Base-by-base conservation (phyloP, 2,797 vertebrate genomes). In the Nyctibius grandis region DNA sequence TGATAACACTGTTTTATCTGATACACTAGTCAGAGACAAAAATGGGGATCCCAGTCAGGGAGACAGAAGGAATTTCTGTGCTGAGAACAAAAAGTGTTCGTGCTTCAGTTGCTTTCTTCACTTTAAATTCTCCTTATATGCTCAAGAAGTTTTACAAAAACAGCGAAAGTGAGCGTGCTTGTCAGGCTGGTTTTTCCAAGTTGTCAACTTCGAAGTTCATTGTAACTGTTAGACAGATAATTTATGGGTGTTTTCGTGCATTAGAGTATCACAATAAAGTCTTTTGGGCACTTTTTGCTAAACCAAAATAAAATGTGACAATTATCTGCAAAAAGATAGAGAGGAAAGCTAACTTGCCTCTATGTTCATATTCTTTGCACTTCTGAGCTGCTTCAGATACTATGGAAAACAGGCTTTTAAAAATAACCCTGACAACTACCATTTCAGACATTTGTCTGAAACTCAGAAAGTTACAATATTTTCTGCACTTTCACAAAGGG, bases 151-250 rank as follows among this genome's bases (percentile, higher is more conserved):
- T 97, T 89, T 50, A 89, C 59, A 86, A 75, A 95, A 95, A 69
- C 84, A 91, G 76, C 14, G 9, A 79, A 89, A 97, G 95, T 85
- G 72, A 96, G 94, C 47, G 5, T 96, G 96, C 98, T 97, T 97
- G 97, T 95, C 96, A 88, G 94, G 97, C 97, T 98, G 97, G 97
- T 98, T 98, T 97, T 98, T 98, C 97, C 97, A 93, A 98, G 96
- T 97, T 95, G 95, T 96, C 96, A 97, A 70, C 96, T 96, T 97
- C 48, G 77, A 96, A 95, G 93, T 88, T 96, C 72, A 54, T 64
- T 90, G 95, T 97, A 96, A 96, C 96, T 92, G 93, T 96, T 95
- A 76, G 95, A 83, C 91, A 48, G 95, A 93, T 98, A 97, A 98
- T 98, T 98, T 97, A 97, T 98, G 98, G 96, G 94, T 97, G 97